phyloP scores from a whole-genome alignment of 2,888 invertebrate species.

The Agrilus mali region DNA sequence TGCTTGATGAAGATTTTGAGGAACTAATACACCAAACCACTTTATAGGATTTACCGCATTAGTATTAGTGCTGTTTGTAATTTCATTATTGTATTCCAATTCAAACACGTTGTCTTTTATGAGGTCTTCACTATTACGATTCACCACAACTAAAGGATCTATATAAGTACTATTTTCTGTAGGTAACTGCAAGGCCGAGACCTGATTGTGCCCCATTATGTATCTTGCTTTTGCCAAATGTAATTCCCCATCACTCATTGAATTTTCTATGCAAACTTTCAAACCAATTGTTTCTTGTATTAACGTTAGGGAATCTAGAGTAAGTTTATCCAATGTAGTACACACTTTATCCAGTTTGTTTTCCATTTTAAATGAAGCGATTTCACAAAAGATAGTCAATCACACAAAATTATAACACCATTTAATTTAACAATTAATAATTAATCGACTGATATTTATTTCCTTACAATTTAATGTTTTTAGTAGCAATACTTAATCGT shows the following conservation, averaged over 20 bases:
- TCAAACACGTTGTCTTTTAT: conserved; percentile 23
- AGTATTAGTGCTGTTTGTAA: conserved; percentile 22
- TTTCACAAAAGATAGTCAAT: too few species aligned
- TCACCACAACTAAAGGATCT: conserved; percentile 32
- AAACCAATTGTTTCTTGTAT: conserved; percentile 60
- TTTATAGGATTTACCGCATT: conserved; percentile 51
- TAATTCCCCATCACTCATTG: conserved; percentile 55
- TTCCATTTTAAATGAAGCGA: conserved; percentile 9
- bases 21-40: conserved; percentile 82
- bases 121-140: conserved; percentile 21
- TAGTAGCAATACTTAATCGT: too few species aligned
- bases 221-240: conserved; percentile 68
- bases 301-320: conserved; percentile 54
- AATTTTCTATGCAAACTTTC: conserved; percentile 56
- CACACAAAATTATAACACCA: too few species aligned
- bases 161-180: conserved; percentile 45
- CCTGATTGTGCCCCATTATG: conserved; percentile 62
- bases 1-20: conserved; percentile 62
- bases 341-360: conserved; percentile 36
- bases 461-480: too few species aligned
- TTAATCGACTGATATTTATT: too few species aligned
- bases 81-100: conserved; percentile 23
- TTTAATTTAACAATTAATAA: too few species aligned
- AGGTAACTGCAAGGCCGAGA: conserved; percentile 58
- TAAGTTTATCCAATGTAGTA: conserved; percentile 52